These are phyloP conservation scores for Cryptoblepharus egeriae DNA, from an alignment of 2,797 vertebrate species.

Conservation along the genomic window DNA sequence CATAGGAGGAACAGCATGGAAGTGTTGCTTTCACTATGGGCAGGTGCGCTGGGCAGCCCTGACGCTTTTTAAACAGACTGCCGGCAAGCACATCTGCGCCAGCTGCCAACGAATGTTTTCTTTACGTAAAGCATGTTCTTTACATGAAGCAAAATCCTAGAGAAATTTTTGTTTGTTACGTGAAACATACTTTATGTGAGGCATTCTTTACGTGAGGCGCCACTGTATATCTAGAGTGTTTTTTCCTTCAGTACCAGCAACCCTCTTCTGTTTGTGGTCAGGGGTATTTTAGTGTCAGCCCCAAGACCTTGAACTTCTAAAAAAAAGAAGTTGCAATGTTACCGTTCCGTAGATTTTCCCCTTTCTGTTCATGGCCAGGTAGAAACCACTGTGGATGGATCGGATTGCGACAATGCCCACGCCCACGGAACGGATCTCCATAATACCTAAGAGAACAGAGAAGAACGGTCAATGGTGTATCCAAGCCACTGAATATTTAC, in stretches of 20 bases:
- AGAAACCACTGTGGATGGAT: constrained; percentile 91
- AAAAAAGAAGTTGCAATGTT: constrained; percentile 68
- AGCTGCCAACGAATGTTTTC: too few species aligned
- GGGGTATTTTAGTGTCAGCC: neutral
- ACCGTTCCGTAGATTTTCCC: constrained; percentile 94
- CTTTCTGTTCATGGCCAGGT: constrained; percentile 93
- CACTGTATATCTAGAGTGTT: neutral
- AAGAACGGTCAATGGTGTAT: neutral
- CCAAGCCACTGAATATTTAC: too few species aligned
- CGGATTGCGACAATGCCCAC: constrained; percentile 93
- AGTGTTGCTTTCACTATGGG: too few species aligned
- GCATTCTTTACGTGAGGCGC: too few species aligned
- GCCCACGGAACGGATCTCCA: constrained; percentile 93
- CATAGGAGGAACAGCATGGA: too few species aligned
- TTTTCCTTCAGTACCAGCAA: neutral
- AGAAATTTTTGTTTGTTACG: too few species aligned
- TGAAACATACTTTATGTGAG: too few species aligned
- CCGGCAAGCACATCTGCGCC: too few species aligned
- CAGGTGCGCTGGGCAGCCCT: too few species aligned
- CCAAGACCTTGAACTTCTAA: neutral
- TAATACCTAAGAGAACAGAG: constrained; percentile 80
- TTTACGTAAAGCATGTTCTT: too few species aligned
- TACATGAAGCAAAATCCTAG: too few species aligned
- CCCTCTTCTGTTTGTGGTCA: neutral
- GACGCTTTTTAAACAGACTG: too few species aligned